Conservation (phyloP, 2,113 vertebrate genomes). For the Daboia siamensis region DNA sequence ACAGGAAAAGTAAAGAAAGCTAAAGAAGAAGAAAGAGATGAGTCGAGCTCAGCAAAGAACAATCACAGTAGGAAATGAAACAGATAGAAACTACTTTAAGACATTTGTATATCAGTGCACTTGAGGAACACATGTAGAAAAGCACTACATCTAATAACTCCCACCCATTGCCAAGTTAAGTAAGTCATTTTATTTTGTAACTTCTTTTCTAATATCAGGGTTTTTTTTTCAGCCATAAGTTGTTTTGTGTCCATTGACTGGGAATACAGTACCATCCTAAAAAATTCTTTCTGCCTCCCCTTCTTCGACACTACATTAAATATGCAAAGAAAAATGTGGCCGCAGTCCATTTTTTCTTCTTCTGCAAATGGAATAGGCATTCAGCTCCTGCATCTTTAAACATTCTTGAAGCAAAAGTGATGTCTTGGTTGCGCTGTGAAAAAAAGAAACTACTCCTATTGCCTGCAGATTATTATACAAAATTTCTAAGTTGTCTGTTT, state of each 20-base stretch:
- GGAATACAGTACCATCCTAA: neutral
- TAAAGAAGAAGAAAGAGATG: neutral
- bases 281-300: neutral
- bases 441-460: neutral
- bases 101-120: neutral
- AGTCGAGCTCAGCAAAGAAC: neutral
- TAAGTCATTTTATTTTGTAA: neutral
- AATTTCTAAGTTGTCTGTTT: neutral
- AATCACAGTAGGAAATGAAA: neutral
- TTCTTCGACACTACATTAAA: neutral
- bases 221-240: neutral
- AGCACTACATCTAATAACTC: neutral
- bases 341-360: neutral
- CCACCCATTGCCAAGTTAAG: neutral
- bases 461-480: neutral
- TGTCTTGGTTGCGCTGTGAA: neutral
- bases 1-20: neutral
- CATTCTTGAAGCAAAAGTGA: neutral
- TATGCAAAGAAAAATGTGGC: neutral
- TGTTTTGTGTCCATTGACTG: neutral
- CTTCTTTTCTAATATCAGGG: neutral
- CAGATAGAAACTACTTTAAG: neutral
- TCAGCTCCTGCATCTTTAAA: neutral
- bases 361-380: neutral
- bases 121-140: neutral